Evolutionary conservation across 2,113 vertebrate species (phyloP).

Genomic region (Lucifuga dentata): DNA sequence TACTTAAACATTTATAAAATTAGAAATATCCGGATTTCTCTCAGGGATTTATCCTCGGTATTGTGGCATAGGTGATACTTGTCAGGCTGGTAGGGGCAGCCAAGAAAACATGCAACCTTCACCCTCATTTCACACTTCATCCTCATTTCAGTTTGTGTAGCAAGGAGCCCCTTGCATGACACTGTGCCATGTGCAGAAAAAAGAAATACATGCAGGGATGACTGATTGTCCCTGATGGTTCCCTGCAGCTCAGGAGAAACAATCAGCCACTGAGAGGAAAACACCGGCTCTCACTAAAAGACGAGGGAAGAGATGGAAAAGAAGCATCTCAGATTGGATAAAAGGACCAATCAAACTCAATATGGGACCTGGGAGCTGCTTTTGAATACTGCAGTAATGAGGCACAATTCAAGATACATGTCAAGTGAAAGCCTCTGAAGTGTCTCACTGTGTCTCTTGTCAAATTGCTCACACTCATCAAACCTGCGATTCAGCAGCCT

Average conservation of each 20-base stretch:
- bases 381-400: conserved; percentile 52
- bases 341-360: conserved; percentile 50
- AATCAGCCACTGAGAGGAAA: conserved; percentile 29
- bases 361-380: conserved; percentile 25
- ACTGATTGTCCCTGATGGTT: conserved; percentile 26
- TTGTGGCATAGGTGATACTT: conserved; percentile 13
- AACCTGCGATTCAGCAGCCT: conserved; percentile 3
- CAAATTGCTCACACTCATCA: conserved; percentile 18
- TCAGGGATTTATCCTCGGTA: no score
- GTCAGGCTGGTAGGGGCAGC: conserved; percentile 39
- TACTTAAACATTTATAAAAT: no score
- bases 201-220: conserved; percentile 29
- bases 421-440: conserved; percentile 21
- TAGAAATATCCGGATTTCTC: no score
- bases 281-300: conserved; percentile 26
- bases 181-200: conserved; percentile 15
- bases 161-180: conserved; percentile 33
- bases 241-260: conserved; percentile 39
- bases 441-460: conserved; percentile 6
- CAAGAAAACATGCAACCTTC: conserved; percentile 42
- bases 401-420: conserved; percentile 29
- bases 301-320: conserved; percentile 8
- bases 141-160: conserved; percentile 40
- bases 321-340: conserved; percentile 8
- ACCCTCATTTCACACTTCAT: conserved; percentile 37